Conservation (phyloP, 2,888 invertebrate genomes). For the Drosophila aldrichi region DNA sequence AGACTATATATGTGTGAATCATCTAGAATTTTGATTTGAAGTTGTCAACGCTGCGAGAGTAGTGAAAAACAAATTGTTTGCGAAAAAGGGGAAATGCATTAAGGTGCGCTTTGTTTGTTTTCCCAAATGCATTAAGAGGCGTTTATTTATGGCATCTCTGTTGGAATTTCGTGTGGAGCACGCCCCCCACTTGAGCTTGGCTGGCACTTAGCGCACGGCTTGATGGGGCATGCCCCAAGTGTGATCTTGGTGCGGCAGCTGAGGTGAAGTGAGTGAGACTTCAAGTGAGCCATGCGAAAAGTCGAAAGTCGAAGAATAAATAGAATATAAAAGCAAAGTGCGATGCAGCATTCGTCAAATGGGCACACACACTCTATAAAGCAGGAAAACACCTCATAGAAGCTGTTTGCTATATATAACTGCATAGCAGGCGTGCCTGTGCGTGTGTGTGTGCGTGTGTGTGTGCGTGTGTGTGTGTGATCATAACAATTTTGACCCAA, state of each 20-base stretch:
- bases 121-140: conserved; percentile 53
- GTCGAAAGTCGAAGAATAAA: conserved; percentile 17
- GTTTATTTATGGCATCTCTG: conserved; percentile 53
- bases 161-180: conserved; percentile 31
- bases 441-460: conserved; percentile 31
- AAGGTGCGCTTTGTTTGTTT: conserved; percentile 24
- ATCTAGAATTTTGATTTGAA: conserved; percentile 38
- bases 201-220: conserved; percentile 37
- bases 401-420: conserved; percentile 58
- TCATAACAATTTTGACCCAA: conserved; percentile 84
- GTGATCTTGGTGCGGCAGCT: conserved; percentile 28
- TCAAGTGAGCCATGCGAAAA: conserved; percentile 65
- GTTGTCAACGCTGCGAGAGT: conserved; percentile 33
- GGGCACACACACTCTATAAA: conserved; percentile 64
- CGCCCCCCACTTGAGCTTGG: conserved; percentile 67
- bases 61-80: not conserved
- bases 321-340: not conserved
- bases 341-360: conserved; percentile 56
- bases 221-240: conserved; percentile 25
- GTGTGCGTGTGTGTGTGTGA: conserved; percentile 55
- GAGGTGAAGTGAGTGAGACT: conserved; percentile 17
- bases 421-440: conserved; percentile 62
- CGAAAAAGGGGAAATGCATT: conserved; percentile 49
- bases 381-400: conserved; percentile 74
- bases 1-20: conserved; percentile 35